phyloP scores from a whole-genome alignment of 2,888 invertebrate species.

The Caenorhabditis imperialis region DNA sequence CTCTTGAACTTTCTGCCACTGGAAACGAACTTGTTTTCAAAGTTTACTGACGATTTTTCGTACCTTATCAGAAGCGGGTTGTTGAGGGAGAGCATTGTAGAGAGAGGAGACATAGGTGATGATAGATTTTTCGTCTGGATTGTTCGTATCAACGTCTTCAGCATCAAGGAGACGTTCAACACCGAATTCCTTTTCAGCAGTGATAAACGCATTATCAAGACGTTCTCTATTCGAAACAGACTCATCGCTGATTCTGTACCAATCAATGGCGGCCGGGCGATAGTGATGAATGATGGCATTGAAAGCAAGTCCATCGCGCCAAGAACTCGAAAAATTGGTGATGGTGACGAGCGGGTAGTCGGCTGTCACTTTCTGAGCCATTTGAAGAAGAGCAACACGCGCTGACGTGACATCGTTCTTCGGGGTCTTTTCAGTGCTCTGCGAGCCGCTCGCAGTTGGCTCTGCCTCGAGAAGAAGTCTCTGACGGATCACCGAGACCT shows the following conservation, averaged over 20 bases:
- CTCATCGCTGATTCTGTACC: slow-evolving; percentile 80
- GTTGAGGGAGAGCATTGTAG: no score
- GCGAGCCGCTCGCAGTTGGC: slow-evolving; percentile 66
- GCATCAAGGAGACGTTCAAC: slow-evolving; percentile 81
- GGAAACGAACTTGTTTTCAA: slow-evolving; percentile 37
- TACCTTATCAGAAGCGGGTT: slow-evolving; percentile 65
- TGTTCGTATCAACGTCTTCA: no score
- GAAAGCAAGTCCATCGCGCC: slow-evolving; percentile 98
- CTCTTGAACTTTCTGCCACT: slow-evolving; percentile 66
- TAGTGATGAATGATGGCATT: slow-evolving; percentile 91
- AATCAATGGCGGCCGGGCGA: slow-evolving; percentile 85
- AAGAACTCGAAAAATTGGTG: slow-evolving; percentile 94
- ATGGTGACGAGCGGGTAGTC: slow-evolving; percentile 97
- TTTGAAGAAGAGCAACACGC: slow-evolving; percentile 93
- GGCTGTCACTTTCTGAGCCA: slow-evolving; percentile 91
- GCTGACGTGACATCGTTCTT: slow-evolving; percentile 91
- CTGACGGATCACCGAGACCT: slow-evolving; percentile 69
- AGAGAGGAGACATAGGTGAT: no score
- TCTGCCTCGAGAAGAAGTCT: slow-evolving; percentile 49
- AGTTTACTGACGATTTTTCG: no score
- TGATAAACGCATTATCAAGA: slow-evolving; percentile 94
- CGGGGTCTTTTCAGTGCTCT: no score
- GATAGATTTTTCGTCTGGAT: no score
- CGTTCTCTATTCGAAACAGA: slow-evolving; percentile 90
- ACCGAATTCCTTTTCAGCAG: slow-evolving; percentile 97